A percentile compares a stretch with the other conserved stretches of the same genome.
Evolutionary conservation across 2,113 vertebrate genomes (phyloP).

Genomic region (Taurulus bubalis): DNA sequence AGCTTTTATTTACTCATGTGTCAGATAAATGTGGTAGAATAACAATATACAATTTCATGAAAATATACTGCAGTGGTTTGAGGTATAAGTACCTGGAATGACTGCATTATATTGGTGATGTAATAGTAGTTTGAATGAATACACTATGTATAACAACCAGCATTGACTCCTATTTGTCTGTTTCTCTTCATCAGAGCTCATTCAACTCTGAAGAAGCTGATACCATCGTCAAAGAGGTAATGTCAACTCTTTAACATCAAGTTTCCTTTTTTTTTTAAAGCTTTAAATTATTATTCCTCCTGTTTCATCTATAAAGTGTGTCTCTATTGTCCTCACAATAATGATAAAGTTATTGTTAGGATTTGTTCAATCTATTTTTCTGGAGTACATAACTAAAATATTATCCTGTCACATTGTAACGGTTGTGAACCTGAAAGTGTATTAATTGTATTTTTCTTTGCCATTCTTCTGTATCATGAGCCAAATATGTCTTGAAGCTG

Average conservation of each 20-base stretch:
- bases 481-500: not conserved
- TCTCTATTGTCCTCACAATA: not conserved
- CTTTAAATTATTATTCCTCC: not conserved
- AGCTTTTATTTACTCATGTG: no score
- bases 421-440: not conserved
- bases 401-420: not conserved
- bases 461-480: not conserved
- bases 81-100: not conserved
- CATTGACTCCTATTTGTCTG: not conserved
- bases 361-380: not conserved
- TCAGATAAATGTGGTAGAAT: not conserved
- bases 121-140: not conserved
- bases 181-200: constrained; percentile 64
- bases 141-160: no score
- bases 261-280: not conserved
- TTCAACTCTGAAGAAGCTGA: constrained; percentile 83
- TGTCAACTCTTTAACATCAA: no score
- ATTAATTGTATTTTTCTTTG: not conserved
- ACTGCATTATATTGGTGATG: not conserved
- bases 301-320: not conserved
- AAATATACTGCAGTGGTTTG: not conserved
- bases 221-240: constrained; percentile 83
- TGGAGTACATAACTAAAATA: not conserved
- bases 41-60: not conserved
- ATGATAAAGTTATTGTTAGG: not conserved